Conservation (phyloP, 2,113 vertebrate species). For the Myiozetetes cayanensis region DNA sequence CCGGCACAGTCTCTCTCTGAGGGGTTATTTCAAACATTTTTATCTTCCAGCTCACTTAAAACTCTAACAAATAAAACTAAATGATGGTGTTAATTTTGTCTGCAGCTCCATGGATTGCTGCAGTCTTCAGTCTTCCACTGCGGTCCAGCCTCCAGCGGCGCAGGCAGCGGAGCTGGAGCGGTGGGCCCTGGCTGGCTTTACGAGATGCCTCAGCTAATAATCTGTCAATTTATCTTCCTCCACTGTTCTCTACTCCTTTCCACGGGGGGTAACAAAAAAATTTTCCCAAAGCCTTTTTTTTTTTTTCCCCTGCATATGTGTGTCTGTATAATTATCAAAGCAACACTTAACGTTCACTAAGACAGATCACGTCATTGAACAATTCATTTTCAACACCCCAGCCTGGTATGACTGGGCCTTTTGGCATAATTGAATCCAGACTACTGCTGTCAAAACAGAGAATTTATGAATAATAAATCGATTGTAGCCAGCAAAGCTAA, state of each 20-base stretch:
- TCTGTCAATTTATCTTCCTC: slow-evolving; percentile 5
- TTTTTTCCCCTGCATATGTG: background rate
- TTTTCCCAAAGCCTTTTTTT: background rate
- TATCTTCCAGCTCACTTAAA: slow-evolving; percentile 40
- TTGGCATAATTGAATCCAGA: slow-evolving; percentile 74
- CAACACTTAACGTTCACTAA: slow-evolving; percentile 24
- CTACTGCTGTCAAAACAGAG: slow-evolving; percentile 74
- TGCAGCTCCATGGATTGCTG: slow-evolving; percentile 13
- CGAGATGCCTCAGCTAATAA: background rate
- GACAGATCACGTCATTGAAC: slow-evolving; percentile 38
- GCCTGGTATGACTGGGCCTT: slow-evolving; percentile 53
- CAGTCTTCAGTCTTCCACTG: slow-evolving; percentile 43
- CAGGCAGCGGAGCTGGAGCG: background rate
- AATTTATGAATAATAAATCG: slow-evolving; percentile 77
- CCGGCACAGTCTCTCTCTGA: background rate
- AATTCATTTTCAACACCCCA: slow-evolving; percentile 55
- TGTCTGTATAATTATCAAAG: slow-evolving; percentile 66
- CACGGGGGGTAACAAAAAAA: slow-evolving; percentile 6
- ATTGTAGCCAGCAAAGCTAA: slow-evolving; percentile 61
- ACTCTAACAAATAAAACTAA: slow-evolving; percentile 59
- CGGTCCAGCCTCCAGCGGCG: background rate
- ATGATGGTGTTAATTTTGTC: slow-evolving; percentile 62
- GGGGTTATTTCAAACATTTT: slow-evolving; percentile 44
- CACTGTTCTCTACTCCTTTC: background rate
- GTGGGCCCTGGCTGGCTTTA: background rate